These are phyloP conservation scores for Sitophilus oryzae DNA, from an alignment of 1,140 invertebrate genomes.

Conservation along the genomic window DNA sequence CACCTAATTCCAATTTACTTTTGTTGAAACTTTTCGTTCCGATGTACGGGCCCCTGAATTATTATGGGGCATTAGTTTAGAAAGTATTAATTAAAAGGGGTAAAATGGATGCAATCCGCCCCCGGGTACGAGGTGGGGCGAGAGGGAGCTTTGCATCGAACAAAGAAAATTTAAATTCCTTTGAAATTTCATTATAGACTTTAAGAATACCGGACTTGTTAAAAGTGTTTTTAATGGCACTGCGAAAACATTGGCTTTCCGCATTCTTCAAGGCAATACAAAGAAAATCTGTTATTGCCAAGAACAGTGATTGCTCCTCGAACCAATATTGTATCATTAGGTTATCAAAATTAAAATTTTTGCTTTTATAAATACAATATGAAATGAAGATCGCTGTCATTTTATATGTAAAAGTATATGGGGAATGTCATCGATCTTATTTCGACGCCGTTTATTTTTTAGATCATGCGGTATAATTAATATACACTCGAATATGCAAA, in stretches of 20 bases:
- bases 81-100: slow-evolving; percentile 22
- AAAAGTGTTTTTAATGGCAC: slow-evolving; percentile 21
- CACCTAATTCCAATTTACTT: slow-evolving; percentile 19
- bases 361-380: too few relatives aligned
- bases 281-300: too few relatives aligned
- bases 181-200: slow-evolving; percentile 24
- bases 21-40: slow-evolving; percentile 14
- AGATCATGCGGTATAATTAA: too few relatives aligned
- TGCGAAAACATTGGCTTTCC: slow-evolving; percentile 5
- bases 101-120: slow-evolving; percentile 16
- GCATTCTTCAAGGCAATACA: neutral
- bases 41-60: slow-evolving; percentile 17
- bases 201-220: slow-evolving; percentile 13
- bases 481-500: too few relatives aligned
- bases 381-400: too few relatives aligned
- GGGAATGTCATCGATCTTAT: too few relatives aligned
- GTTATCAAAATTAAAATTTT: neutral
- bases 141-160: slow-evolving; percentile 14
- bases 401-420: too few relatives aligned
- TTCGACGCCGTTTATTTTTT: too few relatives aligned
- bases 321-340: neutral
- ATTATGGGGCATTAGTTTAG: slow-evolving; percentile 19
- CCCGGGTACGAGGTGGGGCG: neutral
- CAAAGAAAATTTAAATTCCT: slow-evolving; percentile 25
- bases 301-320: too few relatives aligned